Conservation (phyloP, 2,888 invertebrate genomes). For the Troides oblongomaculatus region DNA sequence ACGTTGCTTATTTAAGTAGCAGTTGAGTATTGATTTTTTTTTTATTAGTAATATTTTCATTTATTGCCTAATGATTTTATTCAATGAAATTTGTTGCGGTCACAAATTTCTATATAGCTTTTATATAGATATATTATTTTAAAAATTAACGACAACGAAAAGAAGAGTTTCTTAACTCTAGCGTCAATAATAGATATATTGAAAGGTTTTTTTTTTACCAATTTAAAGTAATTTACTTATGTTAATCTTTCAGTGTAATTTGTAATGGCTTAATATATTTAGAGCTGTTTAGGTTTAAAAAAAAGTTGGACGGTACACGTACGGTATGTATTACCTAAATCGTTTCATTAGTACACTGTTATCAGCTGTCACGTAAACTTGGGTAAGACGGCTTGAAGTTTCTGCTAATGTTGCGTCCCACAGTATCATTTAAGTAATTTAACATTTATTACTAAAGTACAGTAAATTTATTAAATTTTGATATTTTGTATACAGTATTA, state of each 20-base stretch:
- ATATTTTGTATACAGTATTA: background rate
- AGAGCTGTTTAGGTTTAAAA: too few relatives aligned
- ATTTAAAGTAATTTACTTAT: too few relatives aligned
- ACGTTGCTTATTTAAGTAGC: background rate
- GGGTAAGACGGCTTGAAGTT: background rate
- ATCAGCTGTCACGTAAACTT: background rate
- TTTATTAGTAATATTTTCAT: background rate
- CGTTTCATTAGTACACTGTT: slow-evolving; percentile 8
- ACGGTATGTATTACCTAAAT: background rate
- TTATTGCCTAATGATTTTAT: background rate
- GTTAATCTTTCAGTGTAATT: too few relatives aligned
- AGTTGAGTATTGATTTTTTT: background rate
- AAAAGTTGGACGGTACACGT: too few relatives aligned
- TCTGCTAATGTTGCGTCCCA: slow-evolving; percentile 11
- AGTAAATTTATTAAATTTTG: background rate
- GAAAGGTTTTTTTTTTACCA: too few relatives aligned
- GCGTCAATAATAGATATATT: too few relatives aligned
- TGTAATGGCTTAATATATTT: too few relatives aligned
- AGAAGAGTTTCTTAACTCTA: too few relatives aligned
- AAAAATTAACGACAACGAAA: too few relatives aligned
- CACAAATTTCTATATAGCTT: too few relatives aligned
- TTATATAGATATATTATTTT: too few relatives aligned
- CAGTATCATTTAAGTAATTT: background rate
- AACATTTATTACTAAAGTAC: background rate
- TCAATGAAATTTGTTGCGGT: background rate